Evolutionary conservation across 2,797 vertebrate genomes (phyloP).

Genomic region (Masticophis lateralis): DNA sequence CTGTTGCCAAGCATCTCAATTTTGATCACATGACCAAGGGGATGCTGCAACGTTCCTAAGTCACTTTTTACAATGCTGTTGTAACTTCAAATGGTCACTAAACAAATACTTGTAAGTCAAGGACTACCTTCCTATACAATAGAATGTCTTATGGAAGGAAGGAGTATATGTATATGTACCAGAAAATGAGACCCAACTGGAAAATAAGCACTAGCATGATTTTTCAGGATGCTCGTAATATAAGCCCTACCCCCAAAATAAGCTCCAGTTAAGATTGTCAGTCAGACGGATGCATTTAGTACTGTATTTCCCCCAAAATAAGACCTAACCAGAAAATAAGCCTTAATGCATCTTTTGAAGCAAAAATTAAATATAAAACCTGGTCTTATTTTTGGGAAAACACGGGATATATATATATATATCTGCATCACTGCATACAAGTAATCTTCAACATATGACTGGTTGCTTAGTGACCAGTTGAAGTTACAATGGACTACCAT

Average conservation of each 20-base stretch:
- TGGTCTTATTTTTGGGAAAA: too few relatives aligned
- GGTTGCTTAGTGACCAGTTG: neutral
- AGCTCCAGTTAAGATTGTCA: neutral
- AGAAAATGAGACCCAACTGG: too few relatives aligned
- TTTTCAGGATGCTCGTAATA: too few relatives aligned
- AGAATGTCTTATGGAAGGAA: neutral
- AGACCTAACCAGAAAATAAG: too few relatives aligned
- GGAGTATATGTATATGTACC: neutral
- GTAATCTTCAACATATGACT: neutral
- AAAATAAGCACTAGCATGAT: too few relatives aligned
- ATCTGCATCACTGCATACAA: neutral
- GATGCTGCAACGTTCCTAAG: neutral
- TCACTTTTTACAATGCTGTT: neutral
- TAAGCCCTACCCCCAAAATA: too few relatives aligned
- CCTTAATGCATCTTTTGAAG: too few relatives aligned
- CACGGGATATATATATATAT: neutral
- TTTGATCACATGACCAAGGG: neutral
- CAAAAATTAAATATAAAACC: too few relatives aligned
- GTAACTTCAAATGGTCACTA: neutral
- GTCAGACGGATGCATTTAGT: too few relatives aligned
- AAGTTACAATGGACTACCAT: neutral
- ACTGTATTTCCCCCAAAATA: too few relatives aligned
- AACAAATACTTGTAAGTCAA: neutral
- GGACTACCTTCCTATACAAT: neutral
- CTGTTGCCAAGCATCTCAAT: neutral